Percentiles rank a stretch among this genome's conserved stretches.
These are phyloP conservation scores for Stegodyphus dumicola DNA, from an alignment of 1,140 invertebrate species.

Conservation along the genomic window DNA sequence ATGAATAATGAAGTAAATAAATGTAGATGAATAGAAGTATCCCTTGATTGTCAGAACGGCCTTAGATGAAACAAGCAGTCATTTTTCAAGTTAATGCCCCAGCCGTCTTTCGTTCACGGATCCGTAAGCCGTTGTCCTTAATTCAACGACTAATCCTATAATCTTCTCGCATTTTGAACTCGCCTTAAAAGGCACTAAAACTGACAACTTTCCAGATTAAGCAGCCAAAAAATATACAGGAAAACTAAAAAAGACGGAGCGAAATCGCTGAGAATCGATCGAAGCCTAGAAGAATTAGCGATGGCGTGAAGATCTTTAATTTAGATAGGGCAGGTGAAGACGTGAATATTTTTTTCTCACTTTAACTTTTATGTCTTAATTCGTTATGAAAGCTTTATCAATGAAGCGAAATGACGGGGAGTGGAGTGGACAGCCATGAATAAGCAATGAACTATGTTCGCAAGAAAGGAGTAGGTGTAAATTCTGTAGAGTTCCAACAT, in stretches of 20 bases:
- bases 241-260: background rate
- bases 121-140: too few relatives aligned
- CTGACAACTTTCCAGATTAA: slow-evolving; percentile 41
- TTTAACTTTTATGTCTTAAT: background rate
- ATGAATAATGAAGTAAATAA: too few relatives aligned
- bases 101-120: too few relatives aligned
- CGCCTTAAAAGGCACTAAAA: slow-evolving; percentile 15
- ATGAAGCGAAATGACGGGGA: slow-evolving; percentile 23
- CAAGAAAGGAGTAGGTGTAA: too few relatives aligned
- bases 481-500: too few relatives aligned
- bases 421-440: slow-evolving; percentile 24
- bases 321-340: slow-evolving; percentile 48
- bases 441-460: slow-evolving; percentile 20
- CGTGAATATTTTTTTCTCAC: too few relatives aligned
- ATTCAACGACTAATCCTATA: slow-evolving; percentile 22
- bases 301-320: slow-evolving; percentile 45
- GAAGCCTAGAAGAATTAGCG: background rate
- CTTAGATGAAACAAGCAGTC: too few relatives aligned
- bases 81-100: too few relatives aligned
- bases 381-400: slow-evolving; percentile 47
- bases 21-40: too few relatives aligned
- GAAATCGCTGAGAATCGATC: slow-evolving; percentile 24
- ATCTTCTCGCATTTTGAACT: slow-evolving; percentile 11
- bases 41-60: too few relatives aligned
- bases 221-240: background rate